phyloP scores from a whole-genome alignment of 2,888 invertebrate genomes.

The Ennomos fuscantarius region DNA sequence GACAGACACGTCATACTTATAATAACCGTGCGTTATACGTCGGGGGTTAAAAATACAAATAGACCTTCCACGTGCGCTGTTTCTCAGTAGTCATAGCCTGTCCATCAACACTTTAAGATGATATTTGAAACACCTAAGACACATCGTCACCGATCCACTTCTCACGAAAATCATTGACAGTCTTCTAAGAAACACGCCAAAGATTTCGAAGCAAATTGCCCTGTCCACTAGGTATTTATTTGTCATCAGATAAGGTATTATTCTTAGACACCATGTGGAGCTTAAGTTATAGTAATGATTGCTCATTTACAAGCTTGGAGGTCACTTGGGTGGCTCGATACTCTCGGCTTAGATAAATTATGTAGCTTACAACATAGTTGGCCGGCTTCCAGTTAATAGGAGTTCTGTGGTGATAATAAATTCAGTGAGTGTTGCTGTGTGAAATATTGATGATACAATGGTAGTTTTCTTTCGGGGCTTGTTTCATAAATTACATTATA shows the following conservation, averaged over 20 bases:
- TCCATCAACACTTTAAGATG: neutral
- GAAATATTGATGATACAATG: conserved; percentile 15
- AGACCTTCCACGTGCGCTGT: too few relatives aligned
- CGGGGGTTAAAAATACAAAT: too few relatives aligned
- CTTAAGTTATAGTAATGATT: conserved; percentile 22
- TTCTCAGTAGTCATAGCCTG: too few relatives aligned
- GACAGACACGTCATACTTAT: too few relatives aligned
- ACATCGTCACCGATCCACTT: neutral
- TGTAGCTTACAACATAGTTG: conserved; percentile 11
- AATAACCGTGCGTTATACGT: too few relatives aligned
- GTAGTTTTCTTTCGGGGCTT: neutral
- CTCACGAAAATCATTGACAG: neutral
- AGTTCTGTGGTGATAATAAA: conserved; percentile 17
- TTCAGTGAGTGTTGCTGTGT: conserved; percentile 2
- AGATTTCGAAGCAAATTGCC: conserved; percentile 24
- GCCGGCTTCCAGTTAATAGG: conserved; percentile 20
- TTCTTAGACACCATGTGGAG: conserved; percentile 26
- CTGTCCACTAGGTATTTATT: conserved; percentile 26
- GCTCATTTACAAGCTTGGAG: conserved; percentile 23
- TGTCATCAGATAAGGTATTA: conserved; percentile 23
- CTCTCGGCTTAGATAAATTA: conserved; percentile 18
- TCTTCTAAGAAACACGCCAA: conserved; percentile 12
- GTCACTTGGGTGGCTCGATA: conserved; percentile 26
- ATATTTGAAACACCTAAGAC: neutral
- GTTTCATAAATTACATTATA: too few relatives aligned